A percentile compares a stretch with the other conserved stretches of the same genome.
phyloP scores from a whole-genome alignment of 2,113 vertebrate genomes.

The Ancistrus triradiatus region DNA sequence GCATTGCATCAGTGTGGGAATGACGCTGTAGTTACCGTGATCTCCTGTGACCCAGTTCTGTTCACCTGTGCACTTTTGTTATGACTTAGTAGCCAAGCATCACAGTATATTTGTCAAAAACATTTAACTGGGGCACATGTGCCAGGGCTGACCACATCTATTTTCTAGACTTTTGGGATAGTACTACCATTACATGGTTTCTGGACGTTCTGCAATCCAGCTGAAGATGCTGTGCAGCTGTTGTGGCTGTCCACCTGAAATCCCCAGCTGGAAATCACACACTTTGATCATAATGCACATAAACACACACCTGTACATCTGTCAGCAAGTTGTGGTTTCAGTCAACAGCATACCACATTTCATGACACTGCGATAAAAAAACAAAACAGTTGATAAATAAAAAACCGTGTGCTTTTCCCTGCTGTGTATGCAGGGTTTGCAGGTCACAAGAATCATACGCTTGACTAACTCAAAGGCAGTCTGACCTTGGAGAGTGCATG shows the following conservation, averaged over 20 bases:
- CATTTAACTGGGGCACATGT: neutral
- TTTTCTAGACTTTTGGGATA: neutral
- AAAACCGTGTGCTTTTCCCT: neutral
- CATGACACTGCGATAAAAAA: neutral
- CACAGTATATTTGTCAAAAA: neutral
- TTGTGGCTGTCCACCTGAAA: conserved; percentile 22
- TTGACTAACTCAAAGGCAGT: neutral
- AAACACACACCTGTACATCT: conserved; percentile 7
- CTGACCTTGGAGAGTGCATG: too few relatives aligned
- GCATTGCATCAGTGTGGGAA: conserved; percentile 19
- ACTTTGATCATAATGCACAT: neutral
- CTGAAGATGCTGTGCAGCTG: neutral
- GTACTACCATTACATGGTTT: neutral
- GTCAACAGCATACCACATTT: too few relatives aligned
- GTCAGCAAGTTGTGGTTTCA: neutral
- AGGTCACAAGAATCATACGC: neutral
- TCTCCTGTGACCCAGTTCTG: conserved; percentile 18
- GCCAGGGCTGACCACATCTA: neutral
- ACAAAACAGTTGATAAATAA: neutral
- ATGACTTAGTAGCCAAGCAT: conserved; percentile 16
- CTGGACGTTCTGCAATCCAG: neutral
- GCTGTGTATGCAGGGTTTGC: neutral
- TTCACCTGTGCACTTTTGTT: conserved; percentile 24
- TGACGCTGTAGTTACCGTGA: conserved; percentile 10
- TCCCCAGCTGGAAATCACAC: conserved; percentile 36